Evolutionary conservation across 2,888 invertebrate species (phyloP), one percentile per base, ranked within the genome.

Genomic region (Calameuta idolon): DNA sequence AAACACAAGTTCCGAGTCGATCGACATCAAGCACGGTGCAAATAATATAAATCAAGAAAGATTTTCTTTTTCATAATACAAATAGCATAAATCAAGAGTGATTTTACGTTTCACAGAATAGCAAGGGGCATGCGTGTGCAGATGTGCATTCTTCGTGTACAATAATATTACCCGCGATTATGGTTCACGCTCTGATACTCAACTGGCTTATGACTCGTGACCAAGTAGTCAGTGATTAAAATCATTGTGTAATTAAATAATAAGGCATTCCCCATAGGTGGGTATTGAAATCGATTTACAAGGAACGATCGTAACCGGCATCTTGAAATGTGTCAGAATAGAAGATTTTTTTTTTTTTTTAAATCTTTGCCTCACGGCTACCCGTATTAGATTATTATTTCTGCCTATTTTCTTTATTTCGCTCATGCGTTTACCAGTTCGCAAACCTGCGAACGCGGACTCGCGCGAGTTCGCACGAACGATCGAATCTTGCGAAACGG

Each of bases 221-320:
- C 79, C 78, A 80, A 78, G 55, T 77, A 35, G 55, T 74, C 69
- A 75, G 77, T 79, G 80, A 83, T 81, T 83, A 84, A 83, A 76
- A 79, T 37, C 40, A 75, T 85, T 85, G 85, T 81, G 77, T 82
- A 85, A 85, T 69, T 73, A 75, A 74, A 76, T 78, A 81, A 83
- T 79, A 76, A 69, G 31, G 55, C 23, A 23, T 55, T 55, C 15
- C 15, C 9, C 23, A 9, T 55, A 55, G 23, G 23, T 55, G 23
- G 9, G 31, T 68, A 68, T 78, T 78, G 73, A 75, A 76, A 78
- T 78, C 35, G 35, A 78, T 69, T n/a, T 34, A 40, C 69, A 23
- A 75, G 15, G 74, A 76, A 79, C 34, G 33, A 15, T 34, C 74
- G 15, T 40, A 40, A 5, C 15, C 5, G 1, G 23, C 23, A 23